Evolutionary conservation across 2,888 invertebrate genomes (phyloP), one percentile per base, ranked within the genome.

Genomic region (Volucella inflata): DNA sequence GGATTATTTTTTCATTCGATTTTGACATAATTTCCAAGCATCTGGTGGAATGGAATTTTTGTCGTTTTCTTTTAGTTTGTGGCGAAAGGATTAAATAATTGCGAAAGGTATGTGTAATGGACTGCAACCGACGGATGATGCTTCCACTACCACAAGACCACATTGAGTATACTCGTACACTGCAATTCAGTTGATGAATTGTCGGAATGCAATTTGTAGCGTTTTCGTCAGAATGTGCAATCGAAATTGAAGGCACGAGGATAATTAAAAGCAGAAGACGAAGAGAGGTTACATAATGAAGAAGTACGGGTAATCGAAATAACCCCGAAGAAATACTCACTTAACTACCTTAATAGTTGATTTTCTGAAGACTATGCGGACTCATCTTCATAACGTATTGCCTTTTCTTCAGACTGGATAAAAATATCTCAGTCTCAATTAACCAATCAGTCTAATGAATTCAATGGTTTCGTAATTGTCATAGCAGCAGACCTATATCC

Each of bases 21-120:
- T 83, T 71, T 75, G 79, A 64, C 79, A 84, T 80, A 84, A 84
- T 80, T 84, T 80, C 65, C 70, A 71, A 80, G 70, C 84, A 84
- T 84, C 80, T 84, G 84, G 75, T 65, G 65, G 75, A 80, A 71
- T 84, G 84, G 84, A 80, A 84, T 84, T 64, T 84, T 67, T 67
- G 84, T 80, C 65, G 84, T 70, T 80, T 75, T 75, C 84, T 30
- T 75, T 62, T 62, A 55, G 57, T 70, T 21, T 46, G 46, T 62
- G n/a, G 10, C 0, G 55, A 42, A 75, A 81, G 68, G 68, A 75
- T 68, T 70, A 81, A 75, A 75, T 75, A 70, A 81, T 81, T 81
- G 75, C 72, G 46, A 9, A 48, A 57, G 50, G 67, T 55, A 60
- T 67, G 50, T 59, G 48, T 55, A 51, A 40, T 60, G 51, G 60